A percentile compares a stretch with the other conserved stretches of the same genome.
These are phyloP conservation scores for Tetramorium alpestre DNA, from an alignment of 1,140 invertebrate genomes.

Conservation along the genomic window DNA sequence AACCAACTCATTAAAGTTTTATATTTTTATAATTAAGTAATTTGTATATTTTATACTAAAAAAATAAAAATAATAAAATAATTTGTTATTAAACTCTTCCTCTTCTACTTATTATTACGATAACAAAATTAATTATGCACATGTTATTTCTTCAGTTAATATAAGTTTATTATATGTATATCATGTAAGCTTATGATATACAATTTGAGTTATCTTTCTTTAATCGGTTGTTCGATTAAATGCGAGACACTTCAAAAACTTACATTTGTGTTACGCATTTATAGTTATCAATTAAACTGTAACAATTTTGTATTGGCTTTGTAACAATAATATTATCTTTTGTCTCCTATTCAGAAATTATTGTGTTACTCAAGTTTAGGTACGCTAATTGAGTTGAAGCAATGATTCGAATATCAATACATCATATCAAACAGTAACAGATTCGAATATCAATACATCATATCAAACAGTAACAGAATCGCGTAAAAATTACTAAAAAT, in stretches of 20 bases:
- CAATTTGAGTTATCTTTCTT: background rate
- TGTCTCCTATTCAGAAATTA: background rate
- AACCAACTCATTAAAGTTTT: background rate
- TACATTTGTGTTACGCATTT: background rate
- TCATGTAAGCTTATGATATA: background rate
- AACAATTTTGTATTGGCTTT: background rate
- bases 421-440: background rate
- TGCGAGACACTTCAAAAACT: background rate
- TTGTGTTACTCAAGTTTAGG: background rate
- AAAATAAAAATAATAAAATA: background rate
- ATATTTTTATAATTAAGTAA: background rate
- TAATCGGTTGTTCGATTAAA: background rate
- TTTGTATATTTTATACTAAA: background rate
- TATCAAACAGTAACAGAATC: background rate
- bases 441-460: conserved; percentile 9
- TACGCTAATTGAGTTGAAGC: background rate
- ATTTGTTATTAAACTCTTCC: background rate
- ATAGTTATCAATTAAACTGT: background rate
- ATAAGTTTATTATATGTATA: too few relatives aligned
- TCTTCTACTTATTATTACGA: background rate
- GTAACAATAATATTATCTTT: conserved; percentile 7
- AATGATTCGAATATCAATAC: conserved; percentile 23
- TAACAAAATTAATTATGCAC: background rate
- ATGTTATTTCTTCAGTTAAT: background rate
- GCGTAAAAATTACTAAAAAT: background rate